These are phyloP conservation scores for Manacus vitellinus DNA, from an alignment of 2,113 vertebrate genomes.

Conservation along the genomic window DNA sequence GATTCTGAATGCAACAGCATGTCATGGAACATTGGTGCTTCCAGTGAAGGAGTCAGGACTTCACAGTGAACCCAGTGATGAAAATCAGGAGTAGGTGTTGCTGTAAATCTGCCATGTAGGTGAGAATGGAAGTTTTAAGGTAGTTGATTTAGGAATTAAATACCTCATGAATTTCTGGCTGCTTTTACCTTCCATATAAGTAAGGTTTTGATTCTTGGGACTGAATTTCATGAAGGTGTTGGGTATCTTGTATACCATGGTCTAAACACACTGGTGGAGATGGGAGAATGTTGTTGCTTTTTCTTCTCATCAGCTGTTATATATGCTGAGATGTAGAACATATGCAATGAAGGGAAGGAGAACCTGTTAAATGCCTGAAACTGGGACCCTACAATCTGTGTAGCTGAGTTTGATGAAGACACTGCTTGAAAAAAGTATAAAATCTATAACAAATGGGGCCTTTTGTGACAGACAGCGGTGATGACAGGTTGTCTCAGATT, in stretches of 20 bases:
- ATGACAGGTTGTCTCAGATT: background rate
- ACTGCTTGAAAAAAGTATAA: background rate
- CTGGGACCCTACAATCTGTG: background rate
- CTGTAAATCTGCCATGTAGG: background rate
- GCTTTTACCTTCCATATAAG: background rate
- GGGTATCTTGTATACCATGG: background rate
- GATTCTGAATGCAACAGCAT: background rate
- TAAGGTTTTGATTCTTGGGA: background rate
- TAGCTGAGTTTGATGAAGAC: background rate
- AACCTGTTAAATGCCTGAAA: background rate
- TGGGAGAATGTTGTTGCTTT: background rate
- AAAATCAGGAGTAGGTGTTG: background rate
- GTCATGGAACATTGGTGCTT: rapidly evolving
- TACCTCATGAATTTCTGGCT: background rate
- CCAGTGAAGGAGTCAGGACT: background rate
- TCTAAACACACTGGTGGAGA: background rate
- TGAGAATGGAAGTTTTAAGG: background rate
- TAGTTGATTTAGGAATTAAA: background rate
- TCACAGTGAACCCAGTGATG: background rate
- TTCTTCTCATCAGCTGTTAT: background rate
- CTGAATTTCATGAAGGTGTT: background rate
- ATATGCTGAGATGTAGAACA: background rate
- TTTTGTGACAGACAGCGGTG: background rate
- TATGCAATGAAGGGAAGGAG: background rate
- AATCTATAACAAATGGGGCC: background rate